These are phyloP conservation scores for Mirounga angustirostris DNA, from an alignment of 2,113 vertebrate species.

Conservation along the genomic window DNA sequence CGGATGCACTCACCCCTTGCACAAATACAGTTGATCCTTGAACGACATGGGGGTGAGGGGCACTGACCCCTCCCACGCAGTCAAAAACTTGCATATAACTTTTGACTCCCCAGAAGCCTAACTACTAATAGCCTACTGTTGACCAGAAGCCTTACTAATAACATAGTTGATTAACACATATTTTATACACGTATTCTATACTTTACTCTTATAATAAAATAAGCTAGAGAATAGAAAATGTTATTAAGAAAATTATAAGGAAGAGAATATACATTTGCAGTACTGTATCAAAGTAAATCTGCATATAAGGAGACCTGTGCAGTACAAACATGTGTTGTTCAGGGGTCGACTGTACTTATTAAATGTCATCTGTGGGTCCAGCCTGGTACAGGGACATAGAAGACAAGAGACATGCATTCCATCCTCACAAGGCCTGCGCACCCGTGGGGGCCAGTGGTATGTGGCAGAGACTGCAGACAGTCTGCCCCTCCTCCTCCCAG, in stretches of 20 bases:
- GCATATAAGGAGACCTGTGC: background rate
- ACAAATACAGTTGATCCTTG: background rate
- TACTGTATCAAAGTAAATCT: background rate
- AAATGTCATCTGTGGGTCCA: background rate
- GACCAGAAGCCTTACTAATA: background rate
- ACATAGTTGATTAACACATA: background rate
- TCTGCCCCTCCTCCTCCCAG: background rate
- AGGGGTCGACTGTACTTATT: background rate
- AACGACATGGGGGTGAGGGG: background rate
- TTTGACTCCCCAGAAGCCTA: background rate
- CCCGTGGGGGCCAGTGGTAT: background rate
- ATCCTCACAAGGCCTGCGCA: background rate
- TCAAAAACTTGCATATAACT: background rate
- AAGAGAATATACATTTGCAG: background rate
- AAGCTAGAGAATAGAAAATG: background rate
- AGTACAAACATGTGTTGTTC: background rate
- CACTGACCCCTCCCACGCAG: background rate
- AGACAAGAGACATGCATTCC: background rate
- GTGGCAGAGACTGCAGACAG: background rate
- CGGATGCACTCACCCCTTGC: background rate
- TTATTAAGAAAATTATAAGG: background rate
- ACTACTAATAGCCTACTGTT: background rate
- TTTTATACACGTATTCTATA: background rate
- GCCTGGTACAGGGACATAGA: background rate
- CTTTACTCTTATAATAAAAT: background rate